Evolutionary conservation across 2,797 vertebrate species (phyloP).

Genomic region (Ptychobarbus kaznakovi): DNA sequence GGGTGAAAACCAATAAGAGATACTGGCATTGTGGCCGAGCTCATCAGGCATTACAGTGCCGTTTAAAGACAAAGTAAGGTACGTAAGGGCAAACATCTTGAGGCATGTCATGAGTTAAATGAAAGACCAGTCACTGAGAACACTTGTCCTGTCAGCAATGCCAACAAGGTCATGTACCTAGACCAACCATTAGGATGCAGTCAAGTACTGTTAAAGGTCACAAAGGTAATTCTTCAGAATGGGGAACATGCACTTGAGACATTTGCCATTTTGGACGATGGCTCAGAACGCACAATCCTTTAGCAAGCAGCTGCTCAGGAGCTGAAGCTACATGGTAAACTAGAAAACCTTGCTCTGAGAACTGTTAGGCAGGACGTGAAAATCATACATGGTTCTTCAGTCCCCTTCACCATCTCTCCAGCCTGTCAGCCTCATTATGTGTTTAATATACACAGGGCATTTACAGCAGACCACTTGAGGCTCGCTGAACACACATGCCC

Average conservation of each 20-base stretch:
- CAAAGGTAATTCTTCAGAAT: background rate
- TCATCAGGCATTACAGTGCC: background rate
- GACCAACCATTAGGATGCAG: background rate
- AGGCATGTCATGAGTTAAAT: background rate
- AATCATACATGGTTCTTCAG: background rate
- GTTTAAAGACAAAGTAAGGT: background rate
- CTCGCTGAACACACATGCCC: background rate
- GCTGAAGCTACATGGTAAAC: background rate
- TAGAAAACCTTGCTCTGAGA: background rate
- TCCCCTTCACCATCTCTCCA: background rate
- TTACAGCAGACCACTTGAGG: background rate
- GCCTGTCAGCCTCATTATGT: background rate
- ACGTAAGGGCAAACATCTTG: background rate
- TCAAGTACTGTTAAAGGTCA: background rate
- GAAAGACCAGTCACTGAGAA: background rate
- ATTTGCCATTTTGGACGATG: constrained; percentile 33
- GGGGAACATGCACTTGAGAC: constrained; percentile 5
- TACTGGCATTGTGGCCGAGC: background rate
- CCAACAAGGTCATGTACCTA: background rate
- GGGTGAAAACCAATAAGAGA: background rate
- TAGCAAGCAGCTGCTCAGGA: background rate
- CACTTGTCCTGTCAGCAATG: background rate
- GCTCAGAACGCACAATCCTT: constrained; percentile 27
- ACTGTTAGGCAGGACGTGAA: background rate
- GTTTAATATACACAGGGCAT: background rate